phyloP scores from a whole-genome alignment of 2,888 invertebrate genomes.

The Xestia c-nigrum region DNA sequence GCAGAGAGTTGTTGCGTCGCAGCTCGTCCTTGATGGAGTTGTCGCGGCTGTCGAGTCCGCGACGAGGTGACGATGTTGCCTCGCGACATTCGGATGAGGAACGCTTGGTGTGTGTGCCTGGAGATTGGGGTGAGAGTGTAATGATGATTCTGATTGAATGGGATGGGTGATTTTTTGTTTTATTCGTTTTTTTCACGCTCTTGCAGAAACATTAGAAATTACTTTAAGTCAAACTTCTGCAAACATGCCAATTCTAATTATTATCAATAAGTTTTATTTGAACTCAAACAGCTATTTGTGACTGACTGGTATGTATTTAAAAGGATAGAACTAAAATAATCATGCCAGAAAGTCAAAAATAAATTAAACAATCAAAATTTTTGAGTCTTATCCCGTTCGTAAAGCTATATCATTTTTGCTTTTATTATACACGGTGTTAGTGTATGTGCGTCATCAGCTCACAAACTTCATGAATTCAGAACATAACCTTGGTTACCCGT shows the following conservation, averaged over 20 bases:
- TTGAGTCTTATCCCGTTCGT: neutral
- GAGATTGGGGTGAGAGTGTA: constrained; percentile 33
- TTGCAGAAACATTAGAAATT: neutral
- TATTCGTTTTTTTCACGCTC: constrained; percentile 16
- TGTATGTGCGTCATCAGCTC: neutral
- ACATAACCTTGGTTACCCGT: neutral
- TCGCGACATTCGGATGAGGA: constrained; percentile 89
- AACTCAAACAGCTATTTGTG: neutral
- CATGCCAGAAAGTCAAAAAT: neutral
- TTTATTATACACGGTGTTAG: neutral
- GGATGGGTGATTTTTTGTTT: constrained; percentile 29
- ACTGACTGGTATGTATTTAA: neutral
- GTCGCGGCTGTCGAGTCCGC: constrained; percentile 83
- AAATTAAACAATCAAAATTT: neutral
- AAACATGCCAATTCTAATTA: neutral
- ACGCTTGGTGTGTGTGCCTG: constrained; percentile 88
- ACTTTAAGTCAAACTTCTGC: constrained; percentile 25
- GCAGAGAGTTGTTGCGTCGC: constrained; percentile 84
- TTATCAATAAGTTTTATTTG: neutral
- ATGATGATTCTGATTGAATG: constrained; percentile 31
- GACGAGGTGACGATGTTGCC: constrained; percentile 80
- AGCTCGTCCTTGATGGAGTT: constrained; percentile 82
- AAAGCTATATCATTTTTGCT: neutral
- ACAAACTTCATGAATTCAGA: neutral
- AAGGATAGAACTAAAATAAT: neutral